Evolutionary conservation across 2,888 invertebrate genomes (phyloP).

Genomic region (Cerastis rubricosa): DNA sequence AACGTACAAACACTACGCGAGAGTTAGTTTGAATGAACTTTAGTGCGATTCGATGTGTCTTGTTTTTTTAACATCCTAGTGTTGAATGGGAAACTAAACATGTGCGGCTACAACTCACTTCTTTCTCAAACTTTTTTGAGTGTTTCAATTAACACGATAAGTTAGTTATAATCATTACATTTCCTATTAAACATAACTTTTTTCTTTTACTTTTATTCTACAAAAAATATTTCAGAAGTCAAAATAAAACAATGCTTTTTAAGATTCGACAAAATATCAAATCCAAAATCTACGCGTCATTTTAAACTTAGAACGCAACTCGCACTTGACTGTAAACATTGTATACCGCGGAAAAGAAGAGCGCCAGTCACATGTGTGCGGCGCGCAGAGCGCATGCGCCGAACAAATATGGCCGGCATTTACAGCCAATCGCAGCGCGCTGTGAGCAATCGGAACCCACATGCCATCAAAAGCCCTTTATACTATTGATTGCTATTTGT

Average conservation of each 20-base stretch:
- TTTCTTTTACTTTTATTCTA: background rate
- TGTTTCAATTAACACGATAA: background rate
- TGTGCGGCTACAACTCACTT: background rate
- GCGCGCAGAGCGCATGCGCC: conserved; percentile 84
- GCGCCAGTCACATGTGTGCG: conserved; percentile 81
- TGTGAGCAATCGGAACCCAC: conserved; percentile 76
- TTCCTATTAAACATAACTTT: background rate
- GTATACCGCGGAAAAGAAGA: conserved; percentile 68
- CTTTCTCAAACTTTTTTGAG: background rate
- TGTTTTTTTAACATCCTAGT: conserved; percentile 46
- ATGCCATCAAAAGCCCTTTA: conserved; percentile 81
- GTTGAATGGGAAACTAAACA: conserved; percentile 37
- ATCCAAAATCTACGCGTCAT: conserved; percentile 9
- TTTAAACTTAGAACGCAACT: conserved; percentile 45
- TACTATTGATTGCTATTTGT: conserved; percentile 85
- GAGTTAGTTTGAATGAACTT: conserved; percentile 78
- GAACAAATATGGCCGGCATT: conserved; percentile 87
- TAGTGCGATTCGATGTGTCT: conserved; percentile 71
- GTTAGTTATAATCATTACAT: background rate
- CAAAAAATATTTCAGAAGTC: background rate
- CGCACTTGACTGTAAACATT: conserved; percentile 59
- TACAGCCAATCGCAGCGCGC: conserved; percentile 81
- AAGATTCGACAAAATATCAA: background rate
- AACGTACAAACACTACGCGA: conserved; percentile 72
- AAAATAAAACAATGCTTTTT: background rate